Evolutionary conservation across 1,140 invertebrate genomes (phyloP), one percentile per base, ranked within the genome.

Genomic region (Drosophila takahashii): DNA sequence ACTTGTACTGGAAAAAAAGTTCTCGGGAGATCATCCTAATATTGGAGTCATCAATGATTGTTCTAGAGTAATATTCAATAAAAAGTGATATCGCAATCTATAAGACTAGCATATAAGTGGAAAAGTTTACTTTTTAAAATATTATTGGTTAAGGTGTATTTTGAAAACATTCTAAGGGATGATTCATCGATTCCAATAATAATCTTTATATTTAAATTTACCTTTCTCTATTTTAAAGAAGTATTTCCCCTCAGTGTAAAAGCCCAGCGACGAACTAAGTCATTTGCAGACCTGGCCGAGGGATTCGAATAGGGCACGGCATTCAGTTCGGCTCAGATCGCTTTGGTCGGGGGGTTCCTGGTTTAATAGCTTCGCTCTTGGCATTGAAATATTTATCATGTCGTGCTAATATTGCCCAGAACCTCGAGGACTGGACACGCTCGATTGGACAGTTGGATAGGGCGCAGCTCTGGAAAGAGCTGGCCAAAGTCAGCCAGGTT

Each of bases 341-440:
- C 59, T 64, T 22, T 45, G 61, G 66, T 26, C 39, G 48, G 48
- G 48, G 48, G 64, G 64, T 70, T 70, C 59, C 66, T 64, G 54
- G 71, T 80, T 64, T 80, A 80, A 80, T 80, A 80, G 77, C 77
- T 79, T 80, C 66, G 77, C 77, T 79, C 77, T 80, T 80, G 77
- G 77, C 77, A 80, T 80, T 80, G 77, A 80, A 80, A 80, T 80
- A 80, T 80, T 75, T 79, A 80, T 77, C 75, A 77, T 77, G 75
- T 71, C 75, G 74, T 77, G 73, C 67, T 70, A 70, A 70, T 70
- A 70, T 70, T 70, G 67, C 44, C 57, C 56, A 56, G 50, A 77
- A 76, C 53, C 60, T 59, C 45, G 77, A 77, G 75, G 66, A 79
- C 48, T 78, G 56, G 70, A 69, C 57, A 77, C 75, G 73, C 73